Evolutionary conservation across 2,113 vertebrate species (phyloP).

Genomic region (Sapajus apella): DNA sequence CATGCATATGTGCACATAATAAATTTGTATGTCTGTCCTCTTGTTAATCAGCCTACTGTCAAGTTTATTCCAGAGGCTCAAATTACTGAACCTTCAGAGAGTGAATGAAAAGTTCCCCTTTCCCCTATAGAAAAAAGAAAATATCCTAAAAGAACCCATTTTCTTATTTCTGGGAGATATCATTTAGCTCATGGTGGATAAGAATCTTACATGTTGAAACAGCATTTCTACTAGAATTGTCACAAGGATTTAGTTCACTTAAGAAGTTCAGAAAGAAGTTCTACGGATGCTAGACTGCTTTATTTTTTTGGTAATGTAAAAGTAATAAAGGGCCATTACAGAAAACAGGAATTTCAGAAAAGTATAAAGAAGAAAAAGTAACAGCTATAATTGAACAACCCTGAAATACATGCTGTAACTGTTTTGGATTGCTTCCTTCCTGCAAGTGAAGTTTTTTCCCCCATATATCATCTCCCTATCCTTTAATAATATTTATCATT

Average conservation of each 20-base stretch:
- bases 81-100: not conserved
- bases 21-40: not conserved
- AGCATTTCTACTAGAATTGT: not conserved
- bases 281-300: not conserved
- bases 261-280: not conserved
- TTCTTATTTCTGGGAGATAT: not conserved
- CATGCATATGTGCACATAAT: not conserved
- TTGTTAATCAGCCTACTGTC: not conserved
- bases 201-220: not conserved
- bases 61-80: not conserved
- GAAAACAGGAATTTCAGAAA: constrained; percentile 26
- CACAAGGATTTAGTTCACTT: not conserved
- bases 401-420: not conserved
- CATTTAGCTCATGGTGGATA: not conserved
- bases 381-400: not conserved
- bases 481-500: not conserved
- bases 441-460: not conserved
- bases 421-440: not conserved
- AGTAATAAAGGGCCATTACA: not conserved
- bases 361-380: not conserved
- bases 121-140: not conserved
- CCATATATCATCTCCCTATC: not conserved
- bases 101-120: not conserved
- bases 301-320: not conserved
- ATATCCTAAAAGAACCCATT: not conserved